phyloP scores from a whole-genome alignment of 2,113 vertebrate species.

The Stictonetta naevosa region DNA sequence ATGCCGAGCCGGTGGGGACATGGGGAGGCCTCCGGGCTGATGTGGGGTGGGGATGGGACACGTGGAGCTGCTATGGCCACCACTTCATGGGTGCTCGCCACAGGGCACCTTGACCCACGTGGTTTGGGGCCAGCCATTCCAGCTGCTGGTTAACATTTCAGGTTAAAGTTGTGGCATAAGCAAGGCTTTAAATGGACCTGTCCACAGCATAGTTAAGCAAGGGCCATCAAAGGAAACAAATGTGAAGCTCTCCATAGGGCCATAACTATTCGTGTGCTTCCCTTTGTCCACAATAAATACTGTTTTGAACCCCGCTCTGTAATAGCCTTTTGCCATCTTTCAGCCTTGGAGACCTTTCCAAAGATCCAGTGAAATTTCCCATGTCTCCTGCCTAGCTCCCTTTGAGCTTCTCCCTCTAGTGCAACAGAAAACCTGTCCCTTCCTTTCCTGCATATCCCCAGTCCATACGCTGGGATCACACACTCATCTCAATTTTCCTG shows the following conservation, averaged over 20 bases:
- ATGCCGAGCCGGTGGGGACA: accelerated
- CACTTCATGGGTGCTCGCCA: neutral
- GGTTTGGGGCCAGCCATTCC: neutral
- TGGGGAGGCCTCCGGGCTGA: neutral
- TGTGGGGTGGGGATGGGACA: neutral
- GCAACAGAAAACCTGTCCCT: neutral
- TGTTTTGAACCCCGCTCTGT: neutral
- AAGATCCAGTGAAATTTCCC: neutral
- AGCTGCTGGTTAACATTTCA: neutral
- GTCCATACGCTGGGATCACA: neutral
- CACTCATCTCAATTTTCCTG: neutral
- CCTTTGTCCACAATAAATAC: neutral
- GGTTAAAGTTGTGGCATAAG: neutral
- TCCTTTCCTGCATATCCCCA: neutral
- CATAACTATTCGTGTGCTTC: neutral
- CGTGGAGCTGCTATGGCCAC: neutral
- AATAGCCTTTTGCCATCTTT: neutral
- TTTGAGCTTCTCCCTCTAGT: neutral
- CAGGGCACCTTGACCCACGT: accelerated
- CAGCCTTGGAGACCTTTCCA: neutral
- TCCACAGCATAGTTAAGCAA: neutral
- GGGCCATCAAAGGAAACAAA: neutral
- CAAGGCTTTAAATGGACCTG: neutral
- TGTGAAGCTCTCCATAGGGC: neutral
- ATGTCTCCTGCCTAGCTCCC: neutral